Percentiles rank a stretch among this genome's conserved stretches.
Evolutionary conservation across 2,113 vertebrate genomes (phyloP).

Genomic region (Rhea pennata): DNA sequence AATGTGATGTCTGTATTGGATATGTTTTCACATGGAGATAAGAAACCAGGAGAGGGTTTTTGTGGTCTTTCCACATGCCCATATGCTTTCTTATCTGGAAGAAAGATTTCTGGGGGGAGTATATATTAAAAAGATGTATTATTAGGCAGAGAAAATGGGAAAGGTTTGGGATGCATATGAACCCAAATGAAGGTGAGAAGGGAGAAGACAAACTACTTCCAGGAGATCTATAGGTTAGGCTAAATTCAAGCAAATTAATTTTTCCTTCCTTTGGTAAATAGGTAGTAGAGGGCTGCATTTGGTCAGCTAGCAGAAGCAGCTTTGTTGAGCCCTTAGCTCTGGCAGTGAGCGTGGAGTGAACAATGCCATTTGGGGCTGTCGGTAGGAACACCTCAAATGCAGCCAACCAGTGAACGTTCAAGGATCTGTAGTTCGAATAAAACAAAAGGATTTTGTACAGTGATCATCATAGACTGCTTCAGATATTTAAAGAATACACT

Average conservation of each 20-base stretch:
- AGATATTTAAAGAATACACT: no score
- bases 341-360: no score
- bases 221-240: neutral
- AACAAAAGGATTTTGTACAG: neutral
- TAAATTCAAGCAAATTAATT: neutral
- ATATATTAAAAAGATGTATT: neutral
- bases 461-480: neutral
- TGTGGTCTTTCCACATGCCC: no score
- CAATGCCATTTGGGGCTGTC: no score
- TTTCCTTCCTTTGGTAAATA: neutral
- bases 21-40: neutral
- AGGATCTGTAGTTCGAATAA: no score
- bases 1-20: neutral
- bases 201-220: neutral
- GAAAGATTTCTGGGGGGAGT: neutral
- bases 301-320: no score
- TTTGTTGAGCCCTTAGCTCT: no score
- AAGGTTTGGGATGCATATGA: neutral
- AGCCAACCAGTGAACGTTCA: no score
- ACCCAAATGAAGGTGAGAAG: neutral
- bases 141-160: neutral
- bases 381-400: no score
- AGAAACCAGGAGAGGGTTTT: neutral
- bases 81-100: no score
- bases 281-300: no score